Percentiles rank a stretch among this genome's conserved stretches.
phyloP scores from a whole-genome alignment of 2,888 invertebrate species.

The Digitonthophagus gazella region DNA sequence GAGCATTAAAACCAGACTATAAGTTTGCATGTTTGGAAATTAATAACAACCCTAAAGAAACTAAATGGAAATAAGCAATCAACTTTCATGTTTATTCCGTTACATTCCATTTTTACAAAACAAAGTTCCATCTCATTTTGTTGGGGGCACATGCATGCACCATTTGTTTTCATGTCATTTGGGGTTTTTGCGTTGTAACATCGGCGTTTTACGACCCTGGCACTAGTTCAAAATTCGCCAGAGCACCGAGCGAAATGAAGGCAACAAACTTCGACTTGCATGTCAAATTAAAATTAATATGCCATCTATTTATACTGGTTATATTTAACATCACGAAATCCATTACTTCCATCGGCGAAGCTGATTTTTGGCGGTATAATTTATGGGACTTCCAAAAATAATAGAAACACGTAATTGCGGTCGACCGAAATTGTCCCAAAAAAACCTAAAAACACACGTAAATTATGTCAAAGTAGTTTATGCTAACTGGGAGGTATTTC shows the following conservation, averaged over 20 bases:
- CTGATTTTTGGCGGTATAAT: background rate
- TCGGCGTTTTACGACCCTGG: background rate
- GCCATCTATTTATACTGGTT: background rate
- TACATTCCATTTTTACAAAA: background rate
- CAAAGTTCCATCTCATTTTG: background rate
- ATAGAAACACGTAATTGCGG: background rate
- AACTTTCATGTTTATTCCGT: background rate
- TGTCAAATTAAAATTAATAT: slow-evolving; percentile 16
- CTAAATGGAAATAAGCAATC: too few species aligned
- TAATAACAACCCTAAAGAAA: too few species aligned
- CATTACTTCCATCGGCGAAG: background rate
- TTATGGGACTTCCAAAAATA: background rate
- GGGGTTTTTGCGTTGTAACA: background rate
- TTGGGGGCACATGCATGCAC: background rate
- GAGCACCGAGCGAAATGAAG: background rate
- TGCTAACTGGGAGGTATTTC: too few species aligned
- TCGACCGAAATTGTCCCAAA: background rate
- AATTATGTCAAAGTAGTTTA: background rate
- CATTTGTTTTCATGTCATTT: background rate
- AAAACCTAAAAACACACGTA: background rate
- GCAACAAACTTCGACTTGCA: slow-evolving; percentile 12
- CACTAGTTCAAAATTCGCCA: background rate
- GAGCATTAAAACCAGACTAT: too few species aligned
- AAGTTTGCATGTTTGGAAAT: too few species aligned
- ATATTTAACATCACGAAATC: background rate